Evolutionary conservation across 2,797 vertebrate species (phyloP), one percentile per base, ranked within the genome.

Genomic region (Gymnocypris eckloni): DNA sequence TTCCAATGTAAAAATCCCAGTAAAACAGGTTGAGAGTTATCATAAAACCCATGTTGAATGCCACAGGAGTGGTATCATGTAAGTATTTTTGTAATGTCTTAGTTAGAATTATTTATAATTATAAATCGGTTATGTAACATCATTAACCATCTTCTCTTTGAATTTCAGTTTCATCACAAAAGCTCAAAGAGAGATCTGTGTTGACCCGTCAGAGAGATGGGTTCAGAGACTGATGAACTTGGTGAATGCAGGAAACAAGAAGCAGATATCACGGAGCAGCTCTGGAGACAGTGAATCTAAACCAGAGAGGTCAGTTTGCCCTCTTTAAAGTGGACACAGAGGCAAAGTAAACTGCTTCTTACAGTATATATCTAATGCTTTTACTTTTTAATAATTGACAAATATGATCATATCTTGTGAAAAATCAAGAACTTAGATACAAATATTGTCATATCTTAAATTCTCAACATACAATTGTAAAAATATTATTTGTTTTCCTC

Each of bases 231-330:
- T 69, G 8, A 22, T 2, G 4, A 28, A 6, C 0, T 11, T 73
- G 16, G 6, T 61, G 37, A 7, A 10, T 43, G 39, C 0, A 28
- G 61, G 15, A 10, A 67, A 6, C 43, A 0, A 11, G 16, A 41
- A 9, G 3, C 2, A 41, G 2, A 39, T 1, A 0, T 2, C 2
- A 2, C n/a, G 15, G 9, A 5, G 2, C 8, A 39, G 6, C 70
- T 66, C 41, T 64, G 20, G 1, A 8, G 20, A 72, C 2, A 10
- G 22, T 0, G 1, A 2, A 18, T 77, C 41, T 43, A 43, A 33
- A 61, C 37, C 20, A 39, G 43, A 76, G 50, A 59, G 1, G 0
- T 0, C 0, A 13, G 39, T 45, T 45, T 11, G 0, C 1, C 16
- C 28, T 45, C 15, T 43, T 18, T 54, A 59, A 45, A 50, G 28